A percentile compares a stretch with the other conserved stretches of the same genome.
phyloP scores from a whole-genome alignment of 2,113 vertebrate species.

The Peromyscus maniculatus region DNA sequence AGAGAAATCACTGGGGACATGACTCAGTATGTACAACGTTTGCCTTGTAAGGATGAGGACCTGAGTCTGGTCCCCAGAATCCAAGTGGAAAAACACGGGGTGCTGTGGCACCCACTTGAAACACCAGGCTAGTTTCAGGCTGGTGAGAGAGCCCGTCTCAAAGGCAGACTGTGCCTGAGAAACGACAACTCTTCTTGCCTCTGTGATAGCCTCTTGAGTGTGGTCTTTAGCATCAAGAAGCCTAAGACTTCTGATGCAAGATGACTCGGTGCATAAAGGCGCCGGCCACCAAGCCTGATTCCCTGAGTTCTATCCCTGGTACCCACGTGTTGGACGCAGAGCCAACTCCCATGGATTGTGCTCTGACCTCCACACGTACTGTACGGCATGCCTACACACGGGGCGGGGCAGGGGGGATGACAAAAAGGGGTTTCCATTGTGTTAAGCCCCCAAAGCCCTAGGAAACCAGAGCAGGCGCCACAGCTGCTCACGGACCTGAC shows the following conservation, averaged over 20 bases:
- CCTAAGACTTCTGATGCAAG: neutral
- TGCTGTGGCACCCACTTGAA: neutral
- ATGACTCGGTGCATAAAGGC: neutral
- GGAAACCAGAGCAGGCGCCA: rapidly evolving
- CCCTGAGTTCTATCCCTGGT: neutral
- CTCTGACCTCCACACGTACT: neutral
- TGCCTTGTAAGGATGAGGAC: neutral
- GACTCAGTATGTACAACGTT: neutral
- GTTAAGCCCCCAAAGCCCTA: neutral
- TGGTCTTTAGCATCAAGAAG: neutral
- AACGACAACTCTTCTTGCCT: neutral
- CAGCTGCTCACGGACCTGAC: too few species aligned
- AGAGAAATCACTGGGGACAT: neutral
- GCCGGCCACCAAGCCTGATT: neutral
- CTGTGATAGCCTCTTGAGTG: neutral
- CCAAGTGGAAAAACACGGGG: neutral
- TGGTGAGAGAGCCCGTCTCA: neutral
- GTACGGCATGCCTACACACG: neutral
- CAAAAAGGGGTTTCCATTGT: neutral
- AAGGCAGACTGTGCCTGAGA: neutral
- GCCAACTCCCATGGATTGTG: neutral
- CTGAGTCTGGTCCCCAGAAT: neutral
- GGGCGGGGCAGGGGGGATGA: neutral
- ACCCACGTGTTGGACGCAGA: neutral
- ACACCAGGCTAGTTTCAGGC: neutral